These are phyloP conservation scores for Colaptes auratus DNA, from an alignment of 2,113 vertebrate genomes.

Conservation along the genomic window DNA sequence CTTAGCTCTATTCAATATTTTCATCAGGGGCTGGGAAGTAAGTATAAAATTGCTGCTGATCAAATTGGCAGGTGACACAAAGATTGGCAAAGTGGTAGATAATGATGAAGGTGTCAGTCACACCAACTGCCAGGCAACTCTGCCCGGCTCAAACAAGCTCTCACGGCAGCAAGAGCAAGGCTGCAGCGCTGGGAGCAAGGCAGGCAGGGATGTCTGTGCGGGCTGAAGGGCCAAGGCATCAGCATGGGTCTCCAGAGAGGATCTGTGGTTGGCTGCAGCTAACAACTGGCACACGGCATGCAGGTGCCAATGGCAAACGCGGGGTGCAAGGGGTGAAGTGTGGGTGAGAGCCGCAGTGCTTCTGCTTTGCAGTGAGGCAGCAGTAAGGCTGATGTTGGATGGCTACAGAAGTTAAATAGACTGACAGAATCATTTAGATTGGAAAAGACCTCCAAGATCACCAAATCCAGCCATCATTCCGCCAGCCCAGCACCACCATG, in stretches of 20 bases:
- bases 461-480: too few relatives aligned
- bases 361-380: neutral
- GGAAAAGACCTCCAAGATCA: too few relatives aligned
- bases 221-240: neutral
- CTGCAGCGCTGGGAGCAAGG: neutral
- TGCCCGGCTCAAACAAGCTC: neutral
- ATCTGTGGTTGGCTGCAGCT: neutral
- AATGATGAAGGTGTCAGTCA: conserved; percentile 29
- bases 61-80: conserved; percentile 48
- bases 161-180: neutral
- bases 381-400: neutral
- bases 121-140: neutral
- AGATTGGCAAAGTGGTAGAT: conserved; percentile 23
- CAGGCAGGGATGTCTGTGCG: too few relatives aligned
- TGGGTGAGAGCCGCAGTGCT: neutral
- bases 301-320: neutral
- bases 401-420: too few relatives aligned
- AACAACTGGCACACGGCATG: neutral
- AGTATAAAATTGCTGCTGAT: conserved; percentile 46
- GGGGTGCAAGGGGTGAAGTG: neutral
- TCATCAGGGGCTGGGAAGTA: neutral
- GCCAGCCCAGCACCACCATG: too few relatives aligned
- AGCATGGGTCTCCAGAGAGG: neutral
- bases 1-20: conserved; percentile 45
- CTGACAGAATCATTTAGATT: too few relatives aligned